Evolutionary conservation across 2,888 invertebrate genomes (phyloP).

Genomic region (Cordilura impudica): DNA sequence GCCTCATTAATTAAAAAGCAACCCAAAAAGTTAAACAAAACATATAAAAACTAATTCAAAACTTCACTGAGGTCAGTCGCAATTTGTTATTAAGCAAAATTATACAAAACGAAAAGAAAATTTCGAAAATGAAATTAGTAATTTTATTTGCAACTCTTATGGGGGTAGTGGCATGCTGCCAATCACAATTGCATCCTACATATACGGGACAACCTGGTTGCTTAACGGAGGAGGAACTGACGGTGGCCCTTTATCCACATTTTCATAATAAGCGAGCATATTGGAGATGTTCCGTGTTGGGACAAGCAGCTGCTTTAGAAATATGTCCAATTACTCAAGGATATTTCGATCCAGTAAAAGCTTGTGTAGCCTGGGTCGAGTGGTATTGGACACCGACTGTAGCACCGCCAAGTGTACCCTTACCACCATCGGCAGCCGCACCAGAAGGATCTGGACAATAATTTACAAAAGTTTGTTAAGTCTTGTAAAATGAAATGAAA

Average conservation of each 20-base stretch:
- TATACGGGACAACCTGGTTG: conserved; percentile 35
- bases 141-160: background rate
- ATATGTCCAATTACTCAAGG: conserved; percentile 28
- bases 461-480: background rate
- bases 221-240: conserved; percentile 31
- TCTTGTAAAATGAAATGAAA: background rate
- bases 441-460: conserved; percentile 7
- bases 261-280: conserved; percentile 29
- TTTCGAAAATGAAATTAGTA: conserved; percentile 13
- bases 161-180: background rate
- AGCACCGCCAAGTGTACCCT: conserved; percentile 66
- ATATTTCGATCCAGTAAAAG: conserved; percentile 62
- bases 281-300: conserved; percentile 22
- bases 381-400: conserved; percentile 67
- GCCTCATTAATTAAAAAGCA: background rate
- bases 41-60: conserved; percentile 1
- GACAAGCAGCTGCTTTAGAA: conserved; percentile 17
- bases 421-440: background rate
- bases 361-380: conserved; percentile 65
- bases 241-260: conserved; percentile 9
- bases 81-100: background rate
- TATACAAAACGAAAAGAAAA: background rate
- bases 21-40: background rate
- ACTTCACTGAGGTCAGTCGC: conserved; percentile 8
- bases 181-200: background rate